Evolutionary conservation across 2,113 vertebrate species (phyloP), one percentile per base, ranked within the genome.

Genomic region (Chamaetylas fuelleborni): DNA sequence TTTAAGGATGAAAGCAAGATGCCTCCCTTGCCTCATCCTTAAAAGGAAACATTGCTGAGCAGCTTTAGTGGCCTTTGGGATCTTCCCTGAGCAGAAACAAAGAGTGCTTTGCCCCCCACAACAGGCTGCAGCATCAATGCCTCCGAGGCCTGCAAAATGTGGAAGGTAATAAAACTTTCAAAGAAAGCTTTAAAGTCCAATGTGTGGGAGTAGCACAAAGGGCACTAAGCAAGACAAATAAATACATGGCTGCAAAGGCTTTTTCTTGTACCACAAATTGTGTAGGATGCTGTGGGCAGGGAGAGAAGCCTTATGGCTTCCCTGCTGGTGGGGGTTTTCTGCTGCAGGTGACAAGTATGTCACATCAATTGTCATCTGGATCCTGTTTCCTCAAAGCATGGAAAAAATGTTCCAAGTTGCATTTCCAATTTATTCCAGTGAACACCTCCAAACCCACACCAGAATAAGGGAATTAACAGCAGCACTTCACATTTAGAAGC

Each of bases 171-270:
- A 91, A 87, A 95, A 93, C 79, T 61, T 66, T 78, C 86, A 90
- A 92, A 96, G 90, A 83, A 92, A 88, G 43, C 88, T 92, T 91
- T 93, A 86, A 96, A 91, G 78, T 90, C 65, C 80, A 58, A 26
- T 58, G 53, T 26, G 92, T 93, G 69, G 92, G 94, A 92, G 72
- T 92, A 88, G 64, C 24, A 58, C 70, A 93, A 88, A 95, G 47
- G 74, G 56, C 76, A 94, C 25, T 12, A 42, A 88, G 42, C 26
- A 95, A 83, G 64, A 65, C 91, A 94, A 89, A 90, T 72, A 93
- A 86, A 78, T 60, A 54, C 11, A 24, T 24, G 50, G 58, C 57
- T 94, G 79, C 53, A 88, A 86, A 90, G 76, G 7, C 34, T 60
- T 84, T 72, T 73, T 91, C 38, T 81, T 91, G 60, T 53, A 51